phyloP scores from a whole-genome alignment of 2,113 vertebrate species.

The Aepyceros melampus region DNA sequence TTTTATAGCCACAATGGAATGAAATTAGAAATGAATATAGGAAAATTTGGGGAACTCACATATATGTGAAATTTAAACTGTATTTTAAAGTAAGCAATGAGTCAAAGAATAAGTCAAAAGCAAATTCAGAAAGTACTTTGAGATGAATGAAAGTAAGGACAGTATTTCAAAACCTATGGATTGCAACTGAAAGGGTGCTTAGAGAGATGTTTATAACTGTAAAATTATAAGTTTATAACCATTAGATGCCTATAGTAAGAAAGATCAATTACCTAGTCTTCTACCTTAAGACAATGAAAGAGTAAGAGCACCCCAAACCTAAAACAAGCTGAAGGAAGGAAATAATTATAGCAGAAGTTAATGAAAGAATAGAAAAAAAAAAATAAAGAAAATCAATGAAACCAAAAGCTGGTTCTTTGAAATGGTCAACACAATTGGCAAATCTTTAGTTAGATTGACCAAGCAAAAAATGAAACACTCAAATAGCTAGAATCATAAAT shows the following conservation, averaged over 20 bases:
- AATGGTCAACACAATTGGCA: not conserved
- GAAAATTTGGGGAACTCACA: not conserved
- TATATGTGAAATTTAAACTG: not conserved
- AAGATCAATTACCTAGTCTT: not conserved
- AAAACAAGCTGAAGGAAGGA: not conserved
- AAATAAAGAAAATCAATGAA: not conserved
- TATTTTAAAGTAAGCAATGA: not conserved
- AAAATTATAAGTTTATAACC: not conserved
- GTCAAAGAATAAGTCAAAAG: not conserved
- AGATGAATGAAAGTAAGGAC: not conserved
- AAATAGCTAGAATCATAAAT: not conserved
- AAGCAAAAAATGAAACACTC: not conserved
- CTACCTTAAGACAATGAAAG: not conserved
- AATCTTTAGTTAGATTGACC: not conserved
- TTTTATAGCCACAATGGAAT: not conserved
- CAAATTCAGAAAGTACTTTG: not conserved
- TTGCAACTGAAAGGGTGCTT: not conserved
- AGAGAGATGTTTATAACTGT: not conserved
- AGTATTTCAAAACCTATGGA: not conserved
- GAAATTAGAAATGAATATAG: not conserved
- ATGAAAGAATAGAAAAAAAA: not conserved
- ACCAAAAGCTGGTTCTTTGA: not conserved
- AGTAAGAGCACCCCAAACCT: not conserved
- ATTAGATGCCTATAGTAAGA: not conserved
- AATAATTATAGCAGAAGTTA: not conserved